Conservation (phyloP, 2,113 vertebrate species). For the Heptranchias perlo region DNA sequence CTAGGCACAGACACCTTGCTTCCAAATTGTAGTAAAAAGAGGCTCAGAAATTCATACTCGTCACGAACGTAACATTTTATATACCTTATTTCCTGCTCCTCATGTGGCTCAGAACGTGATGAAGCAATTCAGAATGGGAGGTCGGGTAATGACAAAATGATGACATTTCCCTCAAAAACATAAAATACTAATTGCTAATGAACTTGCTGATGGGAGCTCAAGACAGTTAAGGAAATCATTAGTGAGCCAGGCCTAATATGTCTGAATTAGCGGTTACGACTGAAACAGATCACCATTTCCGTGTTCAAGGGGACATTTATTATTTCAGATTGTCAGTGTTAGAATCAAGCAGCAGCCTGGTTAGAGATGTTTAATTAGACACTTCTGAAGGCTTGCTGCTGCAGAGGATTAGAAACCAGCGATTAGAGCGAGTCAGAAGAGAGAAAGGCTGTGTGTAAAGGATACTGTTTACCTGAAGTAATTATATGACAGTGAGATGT, state of each 20-base stretch:
- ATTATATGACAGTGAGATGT: background rate
- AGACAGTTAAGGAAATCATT: background rate
- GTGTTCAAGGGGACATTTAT: background rate
- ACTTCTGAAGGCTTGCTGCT: background rate
- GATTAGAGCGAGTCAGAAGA: background rate
- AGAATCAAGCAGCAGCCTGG: background rate
- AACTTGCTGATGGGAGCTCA: background rate
- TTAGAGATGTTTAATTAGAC: background rate
- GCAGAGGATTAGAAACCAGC: background rate
- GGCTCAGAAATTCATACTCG: background rate
- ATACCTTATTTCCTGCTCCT: background rate
- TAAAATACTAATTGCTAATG: background rate
- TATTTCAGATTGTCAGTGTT: background rate
- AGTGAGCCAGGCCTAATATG: background rate
- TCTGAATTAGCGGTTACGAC: background rate
- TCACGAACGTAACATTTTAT: background rate
- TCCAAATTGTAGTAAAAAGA: background rate
- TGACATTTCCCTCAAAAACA: background rate
- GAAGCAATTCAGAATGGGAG: background rate
- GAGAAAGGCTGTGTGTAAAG: no score
- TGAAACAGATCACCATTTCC: background rate
- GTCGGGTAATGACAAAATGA: background rate
- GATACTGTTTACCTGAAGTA: background rate
- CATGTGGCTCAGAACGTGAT: background rate
- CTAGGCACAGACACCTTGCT: background rate